A percentile compares a stretch with the other conserved stretches of the same genome.
These are phyloP conservation scores for Scaptodrosophila lebanonensis DNA, from an alignment of 1,140 invertebrate genomes.

Conservation along the genomic window DNA sequence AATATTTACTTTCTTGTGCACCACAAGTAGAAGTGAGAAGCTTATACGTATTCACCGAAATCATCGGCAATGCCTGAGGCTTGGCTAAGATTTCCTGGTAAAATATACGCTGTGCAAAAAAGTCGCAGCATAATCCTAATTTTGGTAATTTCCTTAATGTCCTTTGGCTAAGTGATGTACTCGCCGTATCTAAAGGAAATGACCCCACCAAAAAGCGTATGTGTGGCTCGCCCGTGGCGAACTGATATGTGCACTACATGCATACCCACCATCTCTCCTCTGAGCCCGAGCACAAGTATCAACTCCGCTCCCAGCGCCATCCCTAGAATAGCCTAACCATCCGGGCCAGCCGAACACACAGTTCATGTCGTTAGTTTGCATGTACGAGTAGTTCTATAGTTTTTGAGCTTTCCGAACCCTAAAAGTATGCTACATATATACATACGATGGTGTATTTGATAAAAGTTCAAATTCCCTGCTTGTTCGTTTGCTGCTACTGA, in stretches of 20 bases:
- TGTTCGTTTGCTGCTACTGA: too few species aligned
- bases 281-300: too few species aligned
- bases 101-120: slow-evolving; percentile 43
- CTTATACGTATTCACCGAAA: neutral
- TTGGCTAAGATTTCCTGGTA: slow-evolving; percentile 15
- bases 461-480: slow-evolving; percentile 64
- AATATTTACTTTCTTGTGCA: slow-evolving; percentile 33
- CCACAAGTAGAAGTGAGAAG: too few species aligned
- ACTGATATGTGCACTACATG: neutral
- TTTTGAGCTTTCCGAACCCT: slow-evolving; percentile 26
- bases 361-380: slow-evolving; percentile 30
- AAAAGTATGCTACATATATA: slow-evolving; percentile 40
- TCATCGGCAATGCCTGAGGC: neutral
- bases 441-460: slow-evolving; percentile 63
- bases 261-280: too few species aligned
- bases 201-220: slow-evolving; percentile 65
- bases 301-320: too few species aligned
- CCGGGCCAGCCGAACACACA: too few species aligned
- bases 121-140: slow-evolving; percentile 42
- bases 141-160: slow-evolving; percentile 75
- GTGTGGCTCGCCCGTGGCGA: too few species aligned
- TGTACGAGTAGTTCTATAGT: slow-evolving; percentile 2
- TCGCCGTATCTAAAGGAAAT: slow-evolving; percentile 50
- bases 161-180: slow-evolving; percentile 40
- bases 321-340: too few species aligned